These are phyloP conservation scores for Maniola jurtina DNA, from an alignment of 1,140 invertebrate genomes.

Conservation along the genomic window DNA sequence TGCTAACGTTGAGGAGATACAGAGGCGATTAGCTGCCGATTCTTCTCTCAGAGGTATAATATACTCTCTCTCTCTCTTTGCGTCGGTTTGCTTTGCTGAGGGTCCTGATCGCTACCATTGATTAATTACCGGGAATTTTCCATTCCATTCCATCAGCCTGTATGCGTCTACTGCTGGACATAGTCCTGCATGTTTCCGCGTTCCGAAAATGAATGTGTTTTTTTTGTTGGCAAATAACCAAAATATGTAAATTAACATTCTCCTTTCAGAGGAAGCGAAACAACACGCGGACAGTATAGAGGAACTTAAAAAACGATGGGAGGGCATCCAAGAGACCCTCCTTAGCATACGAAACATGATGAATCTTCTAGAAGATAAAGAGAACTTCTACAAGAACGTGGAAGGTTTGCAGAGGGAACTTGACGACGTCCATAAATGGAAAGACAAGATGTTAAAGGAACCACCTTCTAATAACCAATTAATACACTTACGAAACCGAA, in stretches of 20 bases:
- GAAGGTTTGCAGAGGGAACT: conserved; percentile 49
- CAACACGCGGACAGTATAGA: conserved; percentile 56
- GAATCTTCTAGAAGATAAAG: conserved; percentile 62
- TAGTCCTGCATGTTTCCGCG: too few relatives aligned
- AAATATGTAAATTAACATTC: not conserved
- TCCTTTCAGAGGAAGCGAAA: conserved; percentile 57
- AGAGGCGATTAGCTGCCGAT: conserved; percentile 47
- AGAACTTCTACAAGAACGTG: conserved; percentile 53
- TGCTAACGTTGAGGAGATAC: conserved; percentile 55
- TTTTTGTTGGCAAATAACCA: too few relatives aligned
- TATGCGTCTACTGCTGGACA: too few relatives aligned
- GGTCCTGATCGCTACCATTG: too few relatives aligned
- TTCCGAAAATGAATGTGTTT: too few relatives aligned
- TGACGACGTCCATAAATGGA: conserved; percentile 55
- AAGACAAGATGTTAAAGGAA: conserved; percentile 53
- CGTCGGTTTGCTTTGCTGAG: too few relatives aligned
- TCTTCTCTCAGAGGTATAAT: conserved; percentile 43
- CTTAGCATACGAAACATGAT: conserved; percentile 57
- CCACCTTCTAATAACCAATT: conserved; percentile 54
- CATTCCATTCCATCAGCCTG: too few relatives aligned
- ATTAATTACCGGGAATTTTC: too few relatives aligned
- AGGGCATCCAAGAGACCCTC: conserved; percentile 50
- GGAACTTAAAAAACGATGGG: conserved; percentile 54
- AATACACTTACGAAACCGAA: conserved; percentile 62
- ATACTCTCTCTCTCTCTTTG: too few relatives aligned